Conservation (phyloP, 2,888 invertebrate species). For the Linnaemya vulpina region DNA sequence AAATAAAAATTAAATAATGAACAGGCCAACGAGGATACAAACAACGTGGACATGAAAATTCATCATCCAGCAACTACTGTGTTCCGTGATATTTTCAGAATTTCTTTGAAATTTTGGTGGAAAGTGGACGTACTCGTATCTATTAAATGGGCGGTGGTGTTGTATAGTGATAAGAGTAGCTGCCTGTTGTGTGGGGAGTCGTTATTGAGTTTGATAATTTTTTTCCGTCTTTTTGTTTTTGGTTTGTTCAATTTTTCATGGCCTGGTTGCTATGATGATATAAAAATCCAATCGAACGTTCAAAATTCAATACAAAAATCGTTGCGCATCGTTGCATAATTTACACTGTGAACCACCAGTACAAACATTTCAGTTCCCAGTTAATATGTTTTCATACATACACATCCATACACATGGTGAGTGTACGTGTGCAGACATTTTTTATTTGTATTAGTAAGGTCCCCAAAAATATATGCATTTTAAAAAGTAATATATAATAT, state of each 20-base stretch:
- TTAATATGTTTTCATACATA: neutral
- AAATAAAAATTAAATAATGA: slow-evolving; percentile 52
- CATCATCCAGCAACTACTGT: neutral
- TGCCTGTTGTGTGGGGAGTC: neutral
- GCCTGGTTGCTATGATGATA: slow-evolving; percentile 68
- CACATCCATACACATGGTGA: neutral
- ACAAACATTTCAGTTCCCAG: slow-evolving; percentile 19
- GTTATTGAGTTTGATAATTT: slow-evolving; percentile 44
- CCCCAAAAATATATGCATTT: neutral
- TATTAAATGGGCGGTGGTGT: neutral
- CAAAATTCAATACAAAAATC: slow-evolving; percentile 74
- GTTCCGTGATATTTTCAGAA: slow-evolving; percentile 10
- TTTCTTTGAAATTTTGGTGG: slow-evolving; percentile 20
- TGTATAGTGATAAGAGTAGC: neutral
- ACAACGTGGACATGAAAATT: slow-evolving; percentile 18
- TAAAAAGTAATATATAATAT: neutral
- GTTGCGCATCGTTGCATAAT: slow-evolving; percentile 72
- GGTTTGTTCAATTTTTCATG: slow-evolving; percentile 69
- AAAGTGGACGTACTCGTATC: slow-evolving; percentile 12
- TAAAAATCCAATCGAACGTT: slow-evolving; percentile 73
- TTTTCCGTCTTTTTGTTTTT: slow-evolving; percentile 42
- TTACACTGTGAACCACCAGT: slow-evolving; percentile 36
- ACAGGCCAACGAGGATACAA: slow-evolving; percentile 22
- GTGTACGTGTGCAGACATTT: neutral
- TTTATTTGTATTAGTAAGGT: slow-evolving; percentile 5